Evolutionary conservation across 2,888 invertebrate genomes (phyloP), one percentile per base, ranked within the genome.

Genomic region (Agrochola circellaris): DNA sequence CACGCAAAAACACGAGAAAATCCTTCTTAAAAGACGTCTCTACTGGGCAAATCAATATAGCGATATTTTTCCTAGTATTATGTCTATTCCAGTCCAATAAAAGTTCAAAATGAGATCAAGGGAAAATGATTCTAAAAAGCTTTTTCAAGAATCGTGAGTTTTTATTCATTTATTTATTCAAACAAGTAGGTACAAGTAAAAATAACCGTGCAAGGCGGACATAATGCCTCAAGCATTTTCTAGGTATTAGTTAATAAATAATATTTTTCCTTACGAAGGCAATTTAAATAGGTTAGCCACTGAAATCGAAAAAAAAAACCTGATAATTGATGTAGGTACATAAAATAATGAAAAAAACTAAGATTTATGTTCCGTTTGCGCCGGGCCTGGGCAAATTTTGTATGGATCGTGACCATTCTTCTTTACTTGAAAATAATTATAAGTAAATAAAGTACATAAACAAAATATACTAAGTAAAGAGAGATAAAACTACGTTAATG

Each of bases 31-130:
- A 74, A 42, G 20, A 34, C 26, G 5, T 66, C 13, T 38, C 0
- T 73, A 48, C 3, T n/a, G 7, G 20, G 4, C 38, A 48, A 61
- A 61, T 56, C 26, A 60, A 80, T 51, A 61, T n/a, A 26, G n/a
- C 13, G 2, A 20, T 0, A 20, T 30, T 34, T 66, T 38, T 62
- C 62, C 26, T 34, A 9, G 58, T 42, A 71, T 23, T 38, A 17
- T 34, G 61, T 48, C 30, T 17, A 79, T 45, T 67, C 30, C 17
- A 15, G n/a, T 30, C 9, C 13, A 60, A 20, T 48, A 66, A 60
- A 73, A 34, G 23, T 2, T 54, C 9, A 34, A 60, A 45, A 26
- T 34, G 9, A 45, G 17, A 72, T 66, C 58, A 60, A 20, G 9
- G 26, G 48, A 30, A 80, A 62, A 58, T 67, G 23, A 7, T 34